Evolutionary conservation across 2,888 invertebrate species (phyloP), one percentile per base, ranked within the genome.

Genomic region (Drosophila differens): DNA sequence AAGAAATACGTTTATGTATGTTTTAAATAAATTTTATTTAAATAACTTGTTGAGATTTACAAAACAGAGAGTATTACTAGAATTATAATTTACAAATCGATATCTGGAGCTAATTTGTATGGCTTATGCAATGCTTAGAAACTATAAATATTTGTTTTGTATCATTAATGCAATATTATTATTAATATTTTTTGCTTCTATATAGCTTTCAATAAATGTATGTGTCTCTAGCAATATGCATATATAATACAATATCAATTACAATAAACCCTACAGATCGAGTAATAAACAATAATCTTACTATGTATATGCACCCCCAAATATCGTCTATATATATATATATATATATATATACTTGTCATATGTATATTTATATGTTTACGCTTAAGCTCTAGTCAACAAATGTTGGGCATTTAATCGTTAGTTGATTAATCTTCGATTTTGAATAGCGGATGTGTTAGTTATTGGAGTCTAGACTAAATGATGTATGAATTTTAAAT

Each of bases 11-110:
- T 53, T 60, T 39, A 53, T 53, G 49, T 68, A 63, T 81, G 83
- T 85, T 85, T 90, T 88, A 85, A 87, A 90, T 87, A 83, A 90
- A 87, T 87, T 87, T 87, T 88, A 87, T 87, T 87, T 87, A 90
- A 87, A 88, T 87, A 87, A 87, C 87, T 87, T 88, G 83, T 83
- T 85, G 74, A 83, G 84, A 90, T 87, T 85, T 87, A 87, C 87
- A 87, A 87, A 87, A 87, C 87, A 87, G 86, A 90, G 83, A 85
- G 87, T 77, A 79, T 81, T 81, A 74, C 83, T 85, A 89, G 79
- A 78, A 74, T 79, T 81, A 72, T 85, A 83, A 83, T 84, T 85
- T 82, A 85, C 89, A 82, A 85, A 82, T 88, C 49, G 79, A 67
- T 81, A 55, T 85, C 63, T 70, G 80, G 82, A 83, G 77, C 85